phyloP scores from a whole-genome alignment of 1,140 invertebrate genomes.

The Heterodera carotae region DNA sequence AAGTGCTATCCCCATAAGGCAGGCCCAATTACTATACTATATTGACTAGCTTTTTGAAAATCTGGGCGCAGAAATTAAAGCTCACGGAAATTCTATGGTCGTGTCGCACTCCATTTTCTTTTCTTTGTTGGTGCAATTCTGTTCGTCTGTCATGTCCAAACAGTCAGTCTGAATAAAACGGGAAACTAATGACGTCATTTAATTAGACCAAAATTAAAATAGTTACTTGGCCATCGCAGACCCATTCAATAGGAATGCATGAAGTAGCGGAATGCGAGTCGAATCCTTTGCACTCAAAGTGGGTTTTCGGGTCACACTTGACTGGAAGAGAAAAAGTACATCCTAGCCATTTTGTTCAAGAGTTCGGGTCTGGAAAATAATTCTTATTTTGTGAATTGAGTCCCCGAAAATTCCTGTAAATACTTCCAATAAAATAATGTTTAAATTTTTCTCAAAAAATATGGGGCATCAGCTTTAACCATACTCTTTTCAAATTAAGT shows the following conservation, averaged over 20 bases:
- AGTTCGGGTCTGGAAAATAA: background rate
- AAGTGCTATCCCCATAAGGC: too few species aligned
- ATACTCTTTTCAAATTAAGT: too few species aligned
- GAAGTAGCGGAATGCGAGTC: constrained; percentile 29
- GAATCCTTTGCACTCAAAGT: constrained; percentile 46
- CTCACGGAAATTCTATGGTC: constrained; percentile 41
- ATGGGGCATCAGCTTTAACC: too few species aligned
- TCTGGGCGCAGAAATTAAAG: too few species aligned
- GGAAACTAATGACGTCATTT: constrained; percentile 8
- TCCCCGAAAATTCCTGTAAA: too few species aligned
- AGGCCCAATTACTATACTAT: too few species aligned
- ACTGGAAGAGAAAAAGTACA: background rate
- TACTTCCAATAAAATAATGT: too few species aligned
- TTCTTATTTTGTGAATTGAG: too few species aligned
- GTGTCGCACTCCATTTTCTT: constrained; percentile 22
- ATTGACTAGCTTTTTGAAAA: too few species aligned
- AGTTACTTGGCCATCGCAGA: constrained; percentile 76
- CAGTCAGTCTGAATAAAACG: constrained; percentile 49
- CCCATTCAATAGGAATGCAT: constrained; percentile 80
- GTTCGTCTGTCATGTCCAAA: constrained; percentile 65
- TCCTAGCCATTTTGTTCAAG: too few species aligned
- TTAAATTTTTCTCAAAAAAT: too few species aligned
- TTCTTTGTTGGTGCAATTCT: constrained; percentile 44
- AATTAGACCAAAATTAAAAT: constrained; percentile 70
- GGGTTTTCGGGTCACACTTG: constrained; percentile 30